Evolutionary conservation across 2,888 invertebrate genomes (phyloP), one percentile per base, ranked within the genome.

Genomic region (Lycaena phlaeas): DNA sequence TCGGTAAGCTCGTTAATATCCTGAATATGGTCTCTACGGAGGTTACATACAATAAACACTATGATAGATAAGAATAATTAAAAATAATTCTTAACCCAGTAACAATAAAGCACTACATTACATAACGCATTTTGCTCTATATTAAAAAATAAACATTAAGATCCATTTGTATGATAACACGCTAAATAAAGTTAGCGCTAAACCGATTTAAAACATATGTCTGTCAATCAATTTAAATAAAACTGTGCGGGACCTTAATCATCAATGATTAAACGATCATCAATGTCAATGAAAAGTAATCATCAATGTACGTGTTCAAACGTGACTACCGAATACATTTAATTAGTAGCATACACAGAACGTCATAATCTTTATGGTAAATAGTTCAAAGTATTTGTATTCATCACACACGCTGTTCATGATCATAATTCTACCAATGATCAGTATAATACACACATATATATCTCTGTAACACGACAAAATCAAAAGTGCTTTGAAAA

Each of bases 101-200:
- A n/a, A n/a, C n/a, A n/a, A n/a, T n/a, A n/a, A n/a, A n/a, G n/a
- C n/a, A n/a, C n/a, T n/a, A 4, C 6, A 18, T 18, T 4, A 4
- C 25, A 3, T 25, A 25, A 25, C 25, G 4, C 9, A 2, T 25
- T n/a, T n/a, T n/a, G n/a, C n/a, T n/a, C n/a, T 14, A 29, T 30
- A 15, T 15, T 30, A 15, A 15, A 30, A 15, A 30, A n/a, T n/a
- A 15, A 15, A n/a, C 15, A 30, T 15, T 30, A 30, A 15, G 5
- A 25, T 25, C 5, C 30, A 30, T 15, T 30, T 30, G n/a, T n/a
- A n/a, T n/a, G n/a, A 30, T 15, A 29, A 29, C 14, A 30, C 30
- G n/a, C n/a, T n/a, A n/a, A n/a, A n/a, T n/a, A n/a, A n/a, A n/a
- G n/a, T n/a, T n/a, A n/a, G n/a, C n/a, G n/a, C n/a, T n/a, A n/a